These are phyloP conservation scores for Calliopsis andreniformis DNA, from an alignment of 1,140 invertebrate species.

Conservation along the genomic window DNA sequence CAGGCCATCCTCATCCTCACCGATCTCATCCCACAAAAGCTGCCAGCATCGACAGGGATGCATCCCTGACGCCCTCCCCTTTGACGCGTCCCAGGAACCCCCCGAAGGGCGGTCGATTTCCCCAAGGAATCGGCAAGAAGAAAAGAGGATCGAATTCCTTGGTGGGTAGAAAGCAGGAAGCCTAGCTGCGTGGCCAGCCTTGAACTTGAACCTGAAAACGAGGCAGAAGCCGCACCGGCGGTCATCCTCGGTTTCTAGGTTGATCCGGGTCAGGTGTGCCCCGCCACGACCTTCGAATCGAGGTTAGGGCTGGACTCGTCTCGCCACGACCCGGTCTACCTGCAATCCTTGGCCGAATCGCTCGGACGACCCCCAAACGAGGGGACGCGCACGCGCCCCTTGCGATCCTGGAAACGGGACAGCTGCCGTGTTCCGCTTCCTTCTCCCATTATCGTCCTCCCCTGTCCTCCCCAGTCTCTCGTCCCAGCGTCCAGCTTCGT, in stretches of 20 bases:
- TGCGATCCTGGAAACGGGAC: constrained; percentile 26
- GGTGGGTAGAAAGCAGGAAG: not conserved
- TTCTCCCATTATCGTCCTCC: not conserved
- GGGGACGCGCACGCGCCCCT: constrained; percentile 38
- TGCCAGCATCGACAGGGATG: no score
- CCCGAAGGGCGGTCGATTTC: no score
- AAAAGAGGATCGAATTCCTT: not conserved
- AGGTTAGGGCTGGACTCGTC: constrained; percentile 40
- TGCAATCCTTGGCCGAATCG: constrained; percentile 26
- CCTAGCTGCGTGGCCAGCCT: constrained; percentile 25
- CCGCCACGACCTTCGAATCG: constrained; percentile 26
- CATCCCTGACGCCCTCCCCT: no score
- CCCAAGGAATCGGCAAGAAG: no score
- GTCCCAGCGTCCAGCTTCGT: constrained; percentile 2
- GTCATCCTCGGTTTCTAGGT: constrained; percentile 37
- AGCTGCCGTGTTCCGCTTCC: constrained; percentile 39
- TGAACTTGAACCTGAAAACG: constrained; percentile 69
- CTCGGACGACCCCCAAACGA: constrained; percentile 31
- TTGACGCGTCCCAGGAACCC: no score
- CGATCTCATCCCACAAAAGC: no score
- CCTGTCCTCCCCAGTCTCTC: not conserved
- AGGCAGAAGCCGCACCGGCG: constrained; percentile 33
- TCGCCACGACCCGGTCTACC: constrained; percentile 26
- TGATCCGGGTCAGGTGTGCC: constrained; percentile 50
- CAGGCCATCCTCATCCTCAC: no score